Base-by-base conservation (phyloP, 2,888 invertebrate species). In the Cryptus armator region DNA sequence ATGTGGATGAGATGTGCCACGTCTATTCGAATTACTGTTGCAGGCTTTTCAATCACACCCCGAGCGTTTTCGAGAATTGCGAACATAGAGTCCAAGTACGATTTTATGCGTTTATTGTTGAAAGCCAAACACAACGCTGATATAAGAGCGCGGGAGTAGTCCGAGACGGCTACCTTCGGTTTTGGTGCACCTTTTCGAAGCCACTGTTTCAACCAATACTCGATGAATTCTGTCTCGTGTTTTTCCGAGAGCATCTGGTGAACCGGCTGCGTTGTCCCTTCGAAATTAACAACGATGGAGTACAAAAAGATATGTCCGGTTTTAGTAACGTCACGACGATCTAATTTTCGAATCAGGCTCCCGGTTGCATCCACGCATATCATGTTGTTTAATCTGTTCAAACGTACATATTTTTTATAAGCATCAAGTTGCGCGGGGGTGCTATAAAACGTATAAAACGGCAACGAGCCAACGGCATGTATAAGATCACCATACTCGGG, bases 401-500 rank as follows among this genome's bases (percentile, higher is more conserved):
- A n/a, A 1, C 14, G 16, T 0, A n/a, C 68, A 32, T 79, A 79
- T 3, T 68, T 53, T n/a, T 75, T 78, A 12, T 83, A 83, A 0
- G 74, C 62, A 16, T 79, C 51, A 12, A 79, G 16, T 44, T 83
- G 83, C 1, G 10, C 16, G 14, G 62, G 24, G 1, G 67, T 56
- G n/a, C n/a, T n/a, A n/a, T n/a, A n/a, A n/a, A n/a, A n/a, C n/a
- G n/a, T n/a, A n/a, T n/a, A n/a, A n/a, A 3, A 95, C n/a, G 94
- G 94, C 76, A 91, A 92, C 9, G 94, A 91, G 87, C 94, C 95
- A 6, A 95, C 91, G 78, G 94, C 94, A 84, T 95, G 95, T 0
- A 95, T 90, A 0, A 95, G 91, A 2, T 91, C 94, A 4, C 95
- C 92, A 88, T 95, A 95, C 87, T 95, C 95, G 0, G 94, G 92